Conservation (phyloP, 2,888 invertebrate species). For the Drosophila dives region DNA sequence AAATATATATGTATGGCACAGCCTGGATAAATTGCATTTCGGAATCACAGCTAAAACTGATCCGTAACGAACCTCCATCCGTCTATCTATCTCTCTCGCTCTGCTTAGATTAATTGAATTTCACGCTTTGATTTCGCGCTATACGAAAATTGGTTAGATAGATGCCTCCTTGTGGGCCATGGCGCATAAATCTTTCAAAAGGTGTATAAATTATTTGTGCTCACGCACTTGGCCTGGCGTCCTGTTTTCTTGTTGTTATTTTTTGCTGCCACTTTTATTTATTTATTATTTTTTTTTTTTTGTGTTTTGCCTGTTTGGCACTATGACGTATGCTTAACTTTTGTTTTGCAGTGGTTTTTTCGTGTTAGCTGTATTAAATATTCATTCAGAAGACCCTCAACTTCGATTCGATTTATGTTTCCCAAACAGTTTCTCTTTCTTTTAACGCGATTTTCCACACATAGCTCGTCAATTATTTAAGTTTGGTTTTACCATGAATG, state of each 20-base stretch:
- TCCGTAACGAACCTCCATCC: slow-evolving; percentile 10
- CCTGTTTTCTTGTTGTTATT: slow-evolving; percentile 23
- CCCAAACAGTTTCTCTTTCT: slow-evolving; percentile 57
- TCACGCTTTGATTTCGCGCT: slow-evolving; percentile 77
- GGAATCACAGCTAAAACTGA: slow-evolving; percentile 24
- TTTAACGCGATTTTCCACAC: slow-evolving; percentile 62
- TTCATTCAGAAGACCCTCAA: slow-evolving; percentile 72
- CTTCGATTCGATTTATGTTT: slow-evolving; percentile 74
- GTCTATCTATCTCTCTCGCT: background rate
- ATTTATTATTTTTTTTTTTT: slow-evolving; percentile 3
- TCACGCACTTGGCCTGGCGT: slow-evolving; percentile 61
- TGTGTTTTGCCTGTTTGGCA: slow-evolving; percentile 35
- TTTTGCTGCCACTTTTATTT: slow-evolving; percentile 34
- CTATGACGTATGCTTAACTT: slow-evolving; percentile 66
- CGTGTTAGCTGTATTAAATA: slow-evolving; percentile 66
- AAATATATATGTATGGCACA: slow-evolving; percentile 61
- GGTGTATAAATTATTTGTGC: slow-evolving; percentile 76
- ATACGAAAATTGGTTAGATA: slow-evolving; percentile 50
- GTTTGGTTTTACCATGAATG: slow-evolving; percentile 29
- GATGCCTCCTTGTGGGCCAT: slow-evolving; percentile 43
- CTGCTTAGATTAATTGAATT: slow-evolving; percentile 78
- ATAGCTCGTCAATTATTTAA: slow-evolving; percentile 69
- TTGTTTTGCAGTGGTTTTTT: slow-evolving; percentile 47
- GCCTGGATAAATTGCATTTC: slow-evolving; percentile 17
- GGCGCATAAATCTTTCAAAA: slow-evolving; percentile 76